These are phyloP conservation scores for Neoniphon sammara DNA, from an alignment of 2,797 vertebrate species.

Conservation along the genomic window DNA sequence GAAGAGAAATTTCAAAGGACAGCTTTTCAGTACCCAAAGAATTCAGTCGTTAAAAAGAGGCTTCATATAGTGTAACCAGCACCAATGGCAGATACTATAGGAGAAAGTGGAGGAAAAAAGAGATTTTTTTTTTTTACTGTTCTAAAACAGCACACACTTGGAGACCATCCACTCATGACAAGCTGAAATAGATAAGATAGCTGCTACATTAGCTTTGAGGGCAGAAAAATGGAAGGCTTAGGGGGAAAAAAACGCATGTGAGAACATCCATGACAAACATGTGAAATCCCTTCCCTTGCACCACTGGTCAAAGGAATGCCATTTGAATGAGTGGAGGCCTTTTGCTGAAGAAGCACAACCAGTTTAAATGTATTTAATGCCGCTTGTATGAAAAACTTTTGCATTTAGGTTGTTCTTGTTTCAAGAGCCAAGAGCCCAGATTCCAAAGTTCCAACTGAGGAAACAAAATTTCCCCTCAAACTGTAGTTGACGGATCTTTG, in stretches of 20 bases:
- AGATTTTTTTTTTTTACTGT: background rate
- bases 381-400: slow-evolving; percentile 5
- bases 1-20: slow-evolving; percentile 14
- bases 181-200: background rate
- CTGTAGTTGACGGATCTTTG: slow-evolving; percentile 31
- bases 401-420: slow-evolving; percentile 1
- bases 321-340: background rate
- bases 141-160: slow-evolving; percentile 21
- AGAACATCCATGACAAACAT: slow-evolving; percentile 57
- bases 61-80: no score
- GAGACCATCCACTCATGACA: no score
- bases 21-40: background rate
- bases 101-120: background rate
- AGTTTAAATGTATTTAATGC: slow-evolving; percentile 13
- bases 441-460: slow-evolving; percentile 18
- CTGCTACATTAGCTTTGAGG: slow-evolving; percentile 46
- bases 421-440: background rate
- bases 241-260: slow-evolving; percentile 49
- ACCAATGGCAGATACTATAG: no score
- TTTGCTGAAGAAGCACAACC: background rate
- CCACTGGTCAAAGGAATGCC: background rate
- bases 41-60: background rate
- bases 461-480: slow-evolving; percentile 29
- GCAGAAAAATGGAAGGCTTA: slow-evolving; percentile 13
- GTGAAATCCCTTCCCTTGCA: slow-evolving; percentile 22